A percentile compares a stretch with the other conserved stretches of the same genome.
These are phyloP conservation scores for Alexandromys oeconomus DNA, from an alignment of 2,797 vertebrate species.

Conservation along the genomic window DNA sequence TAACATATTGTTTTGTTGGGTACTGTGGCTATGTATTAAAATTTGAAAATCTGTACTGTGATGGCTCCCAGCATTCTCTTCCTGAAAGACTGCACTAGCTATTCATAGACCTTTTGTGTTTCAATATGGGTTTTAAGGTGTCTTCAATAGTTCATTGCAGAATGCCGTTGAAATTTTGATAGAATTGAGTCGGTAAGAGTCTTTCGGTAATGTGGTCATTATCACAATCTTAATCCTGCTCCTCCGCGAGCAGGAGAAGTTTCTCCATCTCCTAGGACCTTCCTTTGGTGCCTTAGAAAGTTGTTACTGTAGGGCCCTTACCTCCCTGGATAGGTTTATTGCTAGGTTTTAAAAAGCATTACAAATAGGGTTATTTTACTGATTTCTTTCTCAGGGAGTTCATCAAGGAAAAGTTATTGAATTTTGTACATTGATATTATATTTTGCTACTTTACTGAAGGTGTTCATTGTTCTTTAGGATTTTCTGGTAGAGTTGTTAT, in stretches of 20 bases:
- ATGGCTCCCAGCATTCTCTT: neutral
- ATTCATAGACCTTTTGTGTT: neutral
- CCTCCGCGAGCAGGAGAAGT: neutral
- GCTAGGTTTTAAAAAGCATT: neutral
- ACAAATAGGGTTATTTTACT: neutral
- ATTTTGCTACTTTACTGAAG: neutral
- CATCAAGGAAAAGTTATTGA: constrained; percentile 22
- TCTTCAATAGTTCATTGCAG: neutral
- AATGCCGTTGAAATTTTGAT: neutral
- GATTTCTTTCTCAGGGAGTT: neutral
- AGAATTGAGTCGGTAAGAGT: neutral
- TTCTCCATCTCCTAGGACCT: neutral
- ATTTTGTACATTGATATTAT: neutral
- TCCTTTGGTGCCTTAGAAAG: neutral
- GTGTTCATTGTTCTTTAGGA: neutral
- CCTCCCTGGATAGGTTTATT: neutral
- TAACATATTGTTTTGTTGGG: neutral
- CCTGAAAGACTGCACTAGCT: neutral
- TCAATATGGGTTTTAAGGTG: neutral
- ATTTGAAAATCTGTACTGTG: neutral
- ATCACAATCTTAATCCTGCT: neutral
- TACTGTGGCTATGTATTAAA: neutral
- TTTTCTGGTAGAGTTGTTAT: neutral
- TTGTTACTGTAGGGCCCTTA: neutral
- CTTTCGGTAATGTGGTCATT: neutral